phyloP scores from a whole-genome alignment of 2,113 vertebrate genomes.

The Syrmaticus mikado region DNA sequence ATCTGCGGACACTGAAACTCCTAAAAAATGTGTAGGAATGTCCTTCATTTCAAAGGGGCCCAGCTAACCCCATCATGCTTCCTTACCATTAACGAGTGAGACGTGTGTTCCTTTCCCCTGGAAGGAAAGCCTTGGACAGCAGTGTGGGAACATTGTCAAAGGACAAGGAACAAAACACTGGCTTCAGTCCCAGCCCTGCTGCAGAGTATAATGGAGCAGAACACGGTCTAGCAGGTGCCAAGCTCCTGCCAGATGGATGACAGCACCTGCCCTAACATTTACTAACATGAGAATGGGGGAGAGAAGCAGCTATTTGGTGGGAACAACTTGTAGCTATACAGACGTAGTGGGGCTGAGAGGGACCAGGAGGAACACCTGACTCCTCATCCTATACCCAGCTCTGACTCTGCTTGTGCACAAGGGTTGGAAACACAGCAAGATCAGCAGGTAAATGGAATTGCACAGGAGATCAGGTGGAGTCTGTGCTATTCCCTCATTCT shows the following conservation, averaged over 20 bases:
- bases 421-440: background rate
- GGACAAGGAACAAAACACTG: background rate
- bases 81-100: background rate
- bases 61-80: background rate
- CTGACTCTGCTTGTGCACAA: background rate
- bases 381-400: background rate
- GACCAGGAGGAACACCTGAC: background rate
- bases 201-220: background rate
- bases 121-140: background rate
- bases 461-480: too few species aligned
- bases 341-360: background rate
- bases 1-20: background rate
- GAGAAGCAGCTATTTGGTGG: background rate
- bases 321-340: background rate
- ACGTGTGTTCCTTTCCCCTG: accelerated
- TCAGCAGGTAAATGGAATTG: too few species aligned
- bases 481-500: background rate
- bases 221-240: background rate
- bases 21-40: background rate
- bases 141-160: background rate
- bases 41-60: background rate
- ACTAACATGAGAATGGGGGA: background rate
- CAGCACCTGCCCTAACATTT: background rate
- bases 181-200: background rate
- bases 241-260: background rate